Evolutionary conservation across 1,140 invertebrate genomes (phyloP), one percentile per base, ranked within the genome.

Genomic region (Drosophila bocqueti): DNA sequence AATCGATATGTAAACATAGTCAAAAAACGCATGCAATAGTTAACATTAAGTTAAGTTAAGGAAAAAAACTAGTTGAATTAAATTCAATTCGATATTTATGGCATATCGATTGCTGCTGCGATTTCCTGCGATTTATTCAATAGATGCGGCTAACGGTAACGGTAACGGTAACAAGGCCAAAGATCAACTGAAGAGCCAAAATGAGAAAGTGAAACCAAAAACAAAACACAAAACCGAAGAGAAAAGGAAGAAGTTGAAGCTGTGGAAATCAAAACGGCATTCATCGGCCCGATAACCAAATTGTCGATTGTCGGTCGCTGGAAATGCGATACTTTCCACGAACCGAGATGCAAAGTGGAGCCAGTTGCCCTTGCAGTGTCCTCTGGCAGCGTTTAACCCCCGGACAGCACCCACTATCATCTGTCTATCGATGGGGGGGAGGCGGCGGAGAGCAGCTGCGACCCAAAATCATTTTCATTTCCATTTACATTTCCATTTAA

Each of bases 241-340:
- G 42, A 38, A 49, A 60, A 26, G 3, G 1, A 29, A 50, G 2
- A 29, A 50, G 26, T n/a, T 13, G 29, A 55, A 55, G 52, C 52
- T 40, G 11, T 36, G 21, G 40, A 67, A 54, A 55, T 31, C 3
- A 52, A 72, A 57, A 52, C n/a, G 49, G 45, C 40, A 55, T 52
- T 55, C 34, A 34, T 54, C 16, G 46, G 29, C 29, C 67, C 65
- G 62, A 64, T 71, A 71, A 60, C 31, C 11, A 52, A 43, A 73
- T 31, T 31, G 31, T 73, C 71, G 46, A 73, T 73, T 73, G 67
- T 49, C 42, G 38, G 40, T 40, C 45, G 66, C 6, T 49, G 68
- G 47, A 54, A 66, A 81, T 78, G 78, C 60, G 82, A 84, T 85
- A 84, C 64, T 85, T 81, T 86, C 45, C 83, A 82, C 62, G 52